Base-by-base conservation (phyloP, 2,113 vertebrate genomes). In the Python bivittatus region DNA sequence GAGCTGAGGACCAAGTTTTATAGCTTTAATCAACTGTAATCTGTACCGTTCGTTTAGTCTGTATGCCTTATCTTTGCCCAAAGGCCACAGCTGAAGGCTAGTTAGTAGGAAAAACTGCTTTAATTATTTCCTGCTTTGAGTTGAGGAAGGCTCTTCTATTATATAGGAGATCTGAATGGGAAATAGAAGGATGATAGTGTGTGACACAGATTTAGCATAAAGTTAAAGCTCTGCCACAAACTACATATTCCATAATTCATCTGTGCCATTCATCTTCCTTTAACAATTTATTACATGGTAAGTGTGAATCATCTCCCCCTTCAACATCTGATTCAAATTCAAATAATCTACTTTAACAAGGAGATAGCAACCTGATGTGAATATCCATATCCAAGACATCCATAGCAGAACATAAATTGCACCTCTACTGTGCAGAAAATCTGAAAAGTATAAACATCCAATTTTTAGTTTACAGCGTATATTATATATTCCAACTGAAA, bases 371-470 rank as follows among this genome's bases (percentile, higher is more conserved):
- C 97, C 97, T 97, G 97, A 94, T 97, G 97, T 90, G 97, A 97
- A 95, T 95, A 97, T 94, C 97, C 97, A 94, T 96, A 97, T 48
- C 97, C 97, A 52, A 97, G 96, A 91, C 91, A 93, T 95, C 96
- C 97, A 90, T 97, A 97, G 90, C 95, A 96, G 89, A 97, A 97
- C 86, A 94, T 96, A 90, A 96, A 96, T 56, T 96, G 96, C 33
- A 95, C 94, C 1, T 96, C 94, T 58, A 90, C 0, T 54, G 91
- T 96, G 95, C 97, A 97, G 94, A 96, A 54, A 92, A 92, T 64
- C 97, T 97, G 91, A 94, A 85, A 96, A 9, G 89, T 7, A 4
- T 48, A 85, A 57, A 60, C 42, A 91, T 33, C 25, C 8, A 6
- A 58, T 38, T 89, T 58, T 88, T 60, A 88, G 9, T 48, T n/a